phyloP scores from a whole-genome alignment of 2,797 vertebrate species.

The Tauraco hartlaubi region DNA sequence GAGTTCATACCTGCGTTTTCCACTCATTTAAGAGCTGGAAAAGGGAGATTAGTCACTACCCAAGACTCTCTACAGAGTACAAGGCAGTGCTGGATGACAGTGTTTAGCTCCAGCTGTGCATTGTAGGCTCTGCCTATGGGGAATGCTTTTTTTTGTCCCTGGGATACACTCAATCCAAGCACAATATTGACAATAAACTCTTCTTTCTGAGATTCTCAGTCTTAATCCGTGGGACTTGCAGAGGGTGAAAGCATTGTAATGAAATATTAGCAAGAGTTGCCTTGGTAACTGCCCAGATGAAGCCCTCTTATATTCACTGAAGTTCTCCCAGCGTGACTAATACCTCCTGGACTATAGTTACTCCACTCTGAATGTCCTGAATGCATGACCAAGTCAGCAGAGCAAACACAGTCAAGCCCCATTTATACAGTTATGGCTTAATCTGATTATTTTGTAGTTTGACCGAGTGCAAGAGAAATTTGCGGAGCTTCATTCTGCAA shows the following conservation, averaged over 20 bases:
- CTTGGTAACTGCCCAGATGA: constrained; percentile 77
- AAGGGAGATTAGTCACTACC: neutral
- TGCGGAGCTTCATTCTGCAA: neutral
- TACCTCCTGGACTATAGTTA: constrained; percentile 58
- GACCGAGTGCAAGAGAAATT: constrained; percentile 20
- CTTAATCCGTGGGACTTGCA: constrained; percentile 45
- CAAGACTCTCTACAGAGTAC: neutral
- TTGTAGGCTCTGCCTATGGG: neutral
- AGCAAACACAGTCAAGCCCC: constrained; percentile 60
- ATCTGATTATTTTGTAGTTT: constrained; percentile 65
- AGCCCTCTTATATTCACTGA: constrained; percentile 70
- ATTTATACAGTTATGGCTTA: constrained; percentile 70
- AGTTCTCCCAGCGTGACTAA: constrained; percentile 66
- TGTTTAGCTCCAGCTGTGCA: neutral
- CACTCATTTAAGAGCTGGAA: neutral
- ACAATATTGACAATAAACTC: constrained; percentile 59
- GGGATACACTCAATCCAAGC: constrained; percentile 25
- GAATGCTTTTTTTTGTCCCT: neutral
- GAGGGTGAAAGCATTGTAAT: constrained; percentile 50
- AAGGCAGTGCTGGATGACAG: neutral
- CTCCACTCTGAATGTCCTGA: constrained; percentile 41
- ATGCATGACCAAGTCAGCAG: constrained; percentile 68
- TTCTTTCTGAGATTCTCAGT: constrained; percentile 54
- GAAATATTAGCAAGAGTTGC: constrained; percentile 78
- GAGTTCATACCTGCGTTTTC: neutral